phyloP scores from a whole-genome alignment of 2,888 invertebrate species.

The Chrysina gloriosa region DNA sequence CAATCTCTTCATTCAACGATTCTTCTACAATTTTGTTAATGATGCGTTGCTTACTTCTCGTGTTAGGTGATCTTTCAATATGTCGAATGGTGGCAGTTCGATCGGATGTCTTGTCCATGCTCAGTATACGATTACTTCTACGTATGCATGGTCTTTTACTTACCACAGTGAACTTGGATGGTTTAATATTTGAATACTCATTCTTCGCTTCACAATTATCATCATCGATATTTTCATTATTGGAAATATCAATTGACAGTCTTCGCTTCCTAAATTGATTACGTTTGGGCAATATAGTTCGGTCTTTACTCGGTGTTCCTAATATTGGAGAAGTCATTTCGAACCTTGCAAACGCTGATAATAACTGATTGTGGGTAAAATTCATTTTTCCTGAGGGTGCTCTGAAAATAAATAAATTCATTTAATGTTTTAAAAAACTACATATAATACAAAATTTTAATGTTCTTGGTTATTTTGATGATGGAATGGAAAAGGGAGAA shows the following conservation, averaged over 20 bases:
- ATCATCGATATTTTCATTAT: slow-evolving; percentile 15
- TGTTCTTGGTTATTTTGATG: too few relatives aligned
- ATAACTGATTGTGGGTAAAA: slow-evolving; percentile 51
- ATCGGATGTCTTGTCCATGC: slow-evolving; percentile 37
- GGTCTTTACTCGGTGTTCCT: slow-evolving; percentile 30
- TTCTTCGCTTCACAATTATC: neutral
- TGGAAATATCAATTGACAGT: neutral
- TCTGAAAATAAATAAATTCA: slow-evolving; percentile 51
- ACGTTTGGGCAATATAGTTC: slow-evolving; percentile 4
- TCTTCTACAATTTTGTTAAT: slow-evolving; percentile 30
- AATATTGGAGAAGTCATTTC: slow-evolving; percentile 42
- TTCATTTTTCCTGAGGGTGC: slow-evolving; percentile 56
- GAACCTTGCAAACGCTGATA: slow-evolving; percentile 57
- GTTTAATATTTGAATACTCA: neutral
- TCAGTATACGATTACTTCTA: slow-evolving; percentile 29
- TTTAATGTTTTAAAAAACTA: neutral
- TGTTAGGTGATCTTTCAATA: slow-evolving; percentile 38
- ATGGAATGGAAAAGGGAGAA: too few relatives aligned
- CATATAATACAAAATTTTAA: neutral
- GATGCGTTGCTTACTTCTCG: slow-evolving; percentile 35
- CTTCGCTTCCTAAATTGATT: slow-evolving; percentile 26
- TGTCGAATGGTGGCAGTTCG: slow-evolving; percentile 16
- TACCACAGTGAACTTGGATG: neutral
- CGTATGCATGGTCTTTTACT: slow-evolving; percentile 32
- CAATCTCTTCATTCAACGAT: slow-evolving; percentile 9